These are phyloP conservation scores for Fopius arisanus DNA, from an alignment of 1,140 invertebrate species.

Conservation along the genomic window DNA sequence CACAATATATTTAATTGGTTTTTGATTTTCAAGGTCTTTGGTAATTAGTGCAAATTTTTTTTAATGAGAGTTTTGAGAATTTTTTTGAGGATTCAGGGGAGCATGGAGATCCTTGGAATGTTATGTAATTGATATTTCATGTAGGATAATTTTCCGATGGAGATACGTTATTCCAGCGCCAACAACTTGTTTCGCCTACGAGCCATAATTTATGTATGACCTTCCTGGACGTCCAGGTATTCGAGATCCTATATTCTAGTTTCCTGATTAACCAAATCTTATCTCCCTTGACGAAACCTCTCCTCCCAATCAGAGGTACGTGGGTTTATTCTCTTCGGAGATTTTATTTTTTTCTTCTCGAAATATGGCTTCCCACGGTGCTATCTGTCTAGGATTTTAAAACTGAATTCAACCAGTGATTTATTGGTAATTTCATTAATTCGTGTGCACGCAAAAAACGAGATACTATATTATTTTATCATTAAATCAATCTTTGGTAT, in stretches of 20 bases:
- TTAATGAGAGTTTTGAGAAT: background rate
- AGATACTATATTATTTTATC: too few species aligned
- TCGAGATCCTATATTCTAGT: background rate
- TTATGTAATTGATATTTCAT: background rate
- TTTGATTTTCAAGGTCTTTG: too few species aligned
- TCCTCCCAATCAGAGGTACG: background rate
- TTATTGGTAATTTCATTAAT: too few species aligned
- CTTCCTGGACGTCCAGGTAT: background rate
- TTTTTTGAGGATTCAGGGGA: background rate
- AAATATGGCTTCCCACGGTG: constrained; percentile 16
- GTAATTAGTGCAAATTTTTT: too few species aligned
- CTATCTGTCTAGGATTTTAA: background rate
- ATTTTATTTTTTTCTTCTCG: background rate
- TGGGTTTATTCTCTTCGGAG: background rate
- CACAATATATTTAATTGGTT: too few species aligned
- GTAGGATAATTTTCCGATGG: background rate
- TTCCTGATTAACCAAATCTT: background rate
- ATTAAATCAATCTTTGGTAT: too few species aligned
- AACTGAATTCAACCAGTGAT: too few species aligned
- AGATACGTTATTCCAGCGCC: background rate
- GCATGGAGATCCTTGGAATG: background rate
- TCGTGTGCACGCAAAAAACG: too few species aligned
- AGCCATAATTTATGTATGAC: constrained; percentile 5
- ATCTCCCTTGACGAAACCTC: background rate
- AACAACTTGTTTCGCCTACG: background rate